Conservation (phyloP, 2,113 vertebrate genomes). For the Chaetorhynchus papuensis region DNA sequence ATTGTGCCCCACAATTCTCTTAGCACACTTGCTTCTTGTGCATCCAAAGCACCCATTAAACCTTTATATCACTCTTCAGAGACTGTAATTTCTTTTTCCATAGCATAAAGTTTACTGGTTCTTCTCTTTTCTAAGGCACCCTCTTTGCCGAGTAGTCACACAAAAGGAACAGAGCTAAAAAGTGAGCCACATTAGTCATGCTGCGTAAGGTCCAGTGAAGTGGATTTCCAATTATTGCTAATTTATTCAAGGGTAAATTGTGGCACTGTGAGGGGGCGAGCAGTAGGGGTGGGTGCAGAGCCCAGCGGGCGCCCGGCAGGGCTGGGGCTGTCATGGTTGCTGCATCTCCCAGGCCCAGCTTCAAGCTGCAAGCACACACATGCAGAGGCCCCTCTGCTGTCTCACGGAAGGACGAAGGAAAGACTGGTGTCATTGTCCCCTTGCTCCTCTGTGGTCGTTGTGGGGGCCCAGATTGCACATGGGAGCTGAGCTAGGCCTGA, state of each 20-base stretch:
- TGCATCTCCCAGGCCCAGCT: neutral
- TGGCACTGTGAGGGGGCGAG: constrained; percentile 38
- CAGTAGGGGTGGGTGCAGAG: constrained; percentile 50
- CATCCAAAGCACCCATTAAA: constrained; percentile 48
- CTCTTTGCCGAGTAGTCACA: constrained; percentile 25
- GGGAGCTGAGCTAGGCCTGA: neutral
- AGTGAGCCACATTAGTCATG: constrained; percentile 62
- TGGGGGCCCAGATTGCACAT: fast-evolving
- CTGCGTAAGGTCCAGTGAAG: constrained; percentile 62
- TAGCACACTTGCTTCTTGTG: constrained; percentile 21
- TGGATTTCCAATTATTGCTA: constrained; percentile 65
- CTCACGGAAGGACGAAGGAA: neutral
- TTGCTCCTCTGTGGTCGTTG: neutral
- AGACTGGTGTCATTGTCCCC: neutral
- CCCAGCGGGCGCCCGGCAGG: neutral
- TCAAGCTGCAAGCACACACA: neutral
- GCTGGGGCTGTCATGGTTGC: neutral
- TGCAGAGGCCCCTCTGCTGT: neutral
- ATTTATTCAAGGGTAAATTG: constrained; percentile 64
- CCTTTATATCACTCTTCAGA: constrained; percentile 53
- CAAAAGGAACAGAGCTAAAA: constrained; percentile 59
- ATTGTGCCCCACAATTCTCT: constrained; percentile 6
- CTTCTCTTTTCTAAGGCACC: constrained; percentile 42
- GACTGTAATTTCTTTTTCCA: constrained; percentile 60
- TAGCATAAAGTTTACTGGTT: constrained; percentile 61